Conservation (phyloP, 2,888 invertebrate species). For the Ormia ochracea region DNA sequence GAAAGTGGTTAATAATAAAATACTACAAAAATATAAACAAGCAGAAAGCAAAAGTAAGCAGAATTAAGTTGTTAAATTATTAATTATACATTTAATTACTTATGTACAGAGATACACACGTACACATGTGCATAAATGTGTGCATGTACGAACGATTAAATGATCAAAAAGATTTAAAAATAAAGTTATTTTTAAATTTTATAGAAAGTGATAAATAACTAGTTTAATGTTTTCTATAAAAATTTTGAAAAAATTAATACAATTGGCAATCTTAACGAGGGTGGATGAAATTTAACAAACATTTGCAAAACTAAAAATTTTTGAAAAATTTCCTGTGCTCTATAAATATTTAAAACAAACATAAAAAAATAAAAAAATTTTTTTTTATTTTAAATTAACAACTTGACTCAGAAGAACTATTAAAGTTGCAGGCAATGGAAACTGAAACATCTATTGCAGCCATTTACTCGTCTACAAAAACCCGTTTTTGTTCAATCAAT, state of each 20-base stretch:
- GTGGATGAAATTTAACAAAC: constrained; percentile 13
- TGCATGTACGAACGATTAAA: background rate
- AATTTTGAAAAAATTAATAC: background rate
- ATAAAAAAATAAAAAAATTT: too few relatives aligned
- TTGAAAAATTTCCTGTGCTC: too few relatives aligned
- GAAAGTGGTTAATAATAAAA: constrained; percentile 52
- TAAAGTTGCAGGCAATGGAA: too few relatives aligned
- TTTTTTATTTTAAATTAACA: too few relatives aligned
- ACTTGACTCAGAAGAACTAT: too few relatives aligned
- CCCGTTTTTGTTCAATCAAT: too few relatives aligned
- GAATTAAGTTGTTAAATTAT: constrained; percentile 52
- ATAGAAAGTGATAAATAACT: constrained; percentile 31
- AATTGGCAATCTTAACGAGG: constrained; percentile 34
- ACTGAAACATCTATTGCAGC: too few relatives aligned
- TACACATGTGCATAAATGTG: background rate
- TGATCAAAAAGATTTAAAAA: constrained; percentile 1
- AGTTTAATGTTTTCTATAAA: background rate
- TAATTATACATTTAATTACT: constrained; percentile 29
- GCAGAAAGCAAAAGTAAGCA: constrained; percentile 5
- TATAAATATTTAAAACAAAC: too few relatives aligned
- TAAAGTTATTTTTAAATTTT: constrained; percentile 5
- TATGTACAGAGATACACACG: too few relatives aligned
- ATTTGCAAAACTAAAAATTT: too few relatives aligned
- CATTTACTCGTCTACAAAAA: too few relatives aligned
- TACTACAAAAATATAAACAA: background rate